Evolutionary conservation across 2,113 vertebrate species (phyloP).

Genomic region (Atrichornis clamosus): DNA sequence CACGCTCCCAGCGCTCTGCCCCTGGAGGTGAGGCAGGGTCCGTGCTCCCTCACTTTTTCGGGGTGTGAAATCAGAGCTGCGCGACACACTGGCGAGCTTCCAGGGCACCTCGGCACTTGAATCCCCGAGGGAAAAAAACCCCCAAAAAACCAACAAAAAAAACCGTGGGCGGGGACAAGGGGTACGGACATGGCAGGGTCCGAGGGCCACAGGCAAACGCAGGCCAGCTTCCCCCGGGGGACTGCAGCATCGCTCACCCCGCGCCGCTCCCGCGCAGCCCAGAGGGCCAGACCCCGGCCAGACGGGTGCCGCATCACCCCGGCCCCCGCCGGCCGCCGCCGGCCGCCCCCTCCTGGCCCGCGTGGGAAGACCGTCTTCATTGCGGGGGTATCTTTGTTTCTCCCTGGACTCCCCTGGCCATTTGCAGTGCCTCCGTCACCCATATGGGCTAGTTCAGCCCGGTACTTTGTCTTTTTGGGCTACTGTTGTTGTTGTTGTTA

Average conservation of each 20-base stretch:
- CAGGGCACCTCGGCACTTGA: neutral
- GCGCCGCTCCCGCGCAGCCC: neutral
- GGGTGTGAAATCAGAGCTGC: neutral
- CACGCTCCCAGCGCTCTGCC: rapidly evolving
- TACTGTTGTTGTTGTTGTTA: neutral
- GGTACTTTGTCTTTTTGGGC: neutral
- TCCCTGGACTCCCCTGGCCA: too few species aligned
- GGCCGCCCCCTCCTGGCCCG: neutral
- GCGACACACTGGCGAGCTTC: neutral
- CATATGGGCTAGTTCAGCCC: neutral
- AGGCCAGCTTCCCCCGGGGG: neutral
- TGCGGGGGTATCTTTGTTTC: neutral
- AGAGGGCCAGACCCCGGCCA: neutral
- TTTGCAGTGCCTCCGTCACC: neutral
- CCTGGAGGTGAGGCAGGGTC: neutral
- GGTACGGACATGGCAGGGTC: neutral
- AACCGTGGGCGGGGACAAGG: neutral
- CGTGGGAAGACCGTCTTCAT: neutral
- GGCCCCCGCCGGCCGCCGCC: neutral
- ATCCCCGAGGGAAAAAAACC: neutral
- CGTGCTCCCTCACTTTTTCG: neutral
- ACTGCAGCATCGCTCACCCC: neutral
- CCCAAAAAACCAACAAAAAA: neutral
- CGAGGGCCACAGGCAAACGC: neutral
- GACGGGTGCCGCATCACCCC: neutral